Evolutionary conservation across 2,888 invertebrate genomes (phyloP), one percentile per base, ranked within the genome.

Genomic region (Spatulosminthurus flaviceps): DNA sequence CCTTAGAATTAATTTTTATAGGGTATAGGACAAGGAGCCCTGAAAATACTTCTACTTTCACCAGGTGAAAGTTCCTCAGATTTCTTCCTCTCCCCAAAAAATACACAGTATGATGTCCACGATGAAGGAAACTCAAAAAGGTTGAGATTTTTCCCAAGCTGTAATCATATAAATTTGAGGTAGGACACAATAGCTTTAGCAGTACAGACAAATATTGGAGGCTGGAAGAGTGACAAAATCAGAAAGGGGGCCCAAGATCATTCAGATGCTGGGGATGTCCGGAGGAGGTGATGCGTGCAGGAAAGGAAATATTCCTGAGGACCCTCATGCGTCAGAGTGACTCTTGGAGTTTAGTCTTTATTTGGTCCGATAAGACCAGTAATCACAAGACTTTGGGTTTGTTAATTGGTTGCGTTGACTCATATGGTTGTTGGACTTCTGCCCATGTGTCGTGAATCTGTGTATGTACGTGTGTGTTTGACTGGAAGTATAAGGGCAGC

Each of bases 371-470:
- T 42, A 76, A 67, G 69, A 66, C 29, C 19, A 66, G 76, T 76
- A 69, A 76, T 76, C 67, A 67, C 42, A 43, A 67, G 76, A 67
- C 76, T 69, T 41, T 42, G 43, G 67, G 43, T 13, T 67, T 67
- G 67, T 76, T 76, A 76, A 76, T 76, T 76, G 76, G 67, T 76
- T 24, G 67, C 67, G 19, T 76, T 67, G 67, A 67, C 76, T 76
- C 76, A 76, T 76, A 76, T 76, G 76, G 76, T 67, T 76, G 67
- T 67, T 76, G 76, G 67, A 76, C 67, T 1, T 41, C n/a, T 67
- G 76, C 76, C 76, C 67, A 42, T 43, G 67, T 76, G 21, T 71
- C 41, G 22, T 11, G 64, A 24, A 64, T 22, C 22, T 64, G 64
- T 24, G 60, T 21, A 16, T 21, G 60, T 60, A 16, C 5, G 60